Evolutionary conservation across 1,140 invertebrate species (phyloP).

Genomic region (Trichoplusia ni): DNA sequence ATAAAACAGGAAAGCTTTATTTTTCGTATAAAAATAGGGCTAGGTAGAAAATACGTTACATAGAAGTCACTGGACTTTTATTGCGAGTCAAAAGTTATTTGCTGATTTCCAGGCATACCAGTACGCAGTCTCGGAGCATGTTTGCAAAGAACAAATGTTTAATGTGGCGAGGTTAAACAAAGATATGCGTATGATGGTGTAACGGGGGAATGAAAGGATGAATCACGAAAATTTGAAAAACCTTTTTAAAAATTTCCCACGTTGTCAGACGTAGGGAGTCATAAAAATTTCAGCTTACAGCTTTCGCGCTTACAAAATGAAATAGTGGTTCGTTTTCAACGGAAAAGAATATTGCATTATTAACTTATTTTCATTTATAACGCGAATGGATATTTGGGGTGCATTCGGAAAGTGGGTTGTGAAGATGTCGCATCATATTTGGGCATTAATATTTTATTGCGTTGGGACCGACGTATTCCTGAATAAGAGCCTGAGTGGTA

Average conservation of each 20-base stretch:
- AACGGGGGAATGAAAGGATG: slow-evolving; percentile 50
- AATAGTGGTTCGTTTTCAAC: slow-evolving; percentile 48
- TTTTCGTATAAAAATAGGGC: neutral
- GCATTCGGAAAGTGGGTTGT: neutral
- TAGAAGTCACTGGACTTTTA: no score
- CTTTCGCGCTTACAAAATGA: slow-evolving; percentile 60
- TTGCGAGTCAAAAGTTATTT: neutral
- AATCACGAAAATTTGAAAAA: slow-evolving; percentile 60
- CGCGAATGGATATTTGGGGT: slow-evolving; percentile 30
- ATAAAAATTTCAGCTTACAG: slow-evolving; percentile 63
- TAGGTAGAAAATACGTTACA: no score
- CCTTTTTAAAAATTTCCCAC: slow-evolving; percentile 58
- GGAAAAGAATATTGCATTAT: slow-evolving; percentile 31
- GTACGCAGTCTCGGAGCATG: slow-evolving; percentile 47
- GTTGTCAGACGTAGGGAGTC: slow-evolving; percentile 55
- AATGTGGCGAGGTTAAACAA: slow-evolving; percentile 47
- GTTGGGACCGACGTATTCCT: neutral
- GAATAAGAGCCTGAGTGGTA: neutral
- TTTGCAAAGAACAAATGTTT: slow-evolving; percentile 51
- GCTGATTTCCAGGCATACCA: neutral
- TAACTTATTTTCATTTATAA: slow-evolving; percentile 37
- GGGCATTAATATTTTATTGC: slow-evolving; percentile 7
- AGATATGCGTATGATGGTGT: slow-evolving; percentile 40
- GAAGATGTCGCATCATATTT: neutral
- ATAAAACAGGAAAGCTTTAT: neutral